Conservation (phyloP, 2,113 vertebrate genomes). For the Piprites chloris region DNA sequence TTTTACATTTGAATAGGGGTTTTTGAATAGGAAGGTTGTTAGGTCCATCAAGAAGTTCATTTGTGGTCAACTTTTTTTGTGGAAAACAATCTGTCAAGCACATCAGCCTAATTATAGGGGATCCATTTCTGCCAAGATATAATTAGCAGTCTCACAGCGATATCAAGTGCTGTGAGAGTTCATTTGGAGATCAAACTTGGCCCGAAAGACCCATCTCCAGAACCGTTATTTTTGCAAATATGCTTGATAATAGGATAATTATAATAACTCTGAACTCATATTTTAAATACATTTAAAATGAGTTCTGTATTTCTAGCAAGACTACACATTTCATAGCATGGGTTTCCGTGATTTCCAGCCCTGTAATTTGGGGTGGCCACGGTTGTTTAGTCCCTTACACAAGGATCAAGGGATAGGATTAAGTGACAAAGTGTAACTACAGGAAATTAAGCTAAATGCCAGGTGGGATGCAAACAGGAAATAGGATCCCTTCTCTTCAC, state of each 20-base stretch:
- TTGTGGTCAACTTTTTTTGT: background rate
- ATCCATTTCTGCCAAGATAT: constrained; percentile 3
- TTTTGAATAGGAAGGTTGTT: background rate
- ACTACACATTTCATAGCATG: background rate
- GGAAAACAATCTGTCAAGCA: background rate
- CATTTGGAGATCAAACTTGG: constrained; percentile 23
- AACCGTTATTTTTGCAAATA: background rate
- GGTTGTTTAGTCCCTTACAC: background rate
- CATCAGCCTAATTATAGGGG: background rate
- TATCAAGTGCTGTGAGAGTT: background rate
- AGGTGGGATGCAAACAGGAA: background rate
- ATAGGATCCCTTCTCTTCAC: background rate
- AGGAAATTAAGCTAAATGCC: background rate
- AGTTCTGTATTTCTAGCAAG: background rate
- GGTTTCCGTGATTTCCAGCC: background rate
- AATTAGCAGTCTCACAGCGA: background rate
- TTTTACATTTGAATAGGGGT: background rate
- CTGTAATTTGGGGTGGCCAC: background rate
- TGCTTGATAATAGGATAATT: background rate
- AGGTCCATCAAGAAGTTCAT: background rate
- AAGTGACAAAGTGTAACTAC: background rate
- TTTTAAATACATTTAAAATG: background rate
- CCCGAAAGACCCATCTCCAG: background rate
- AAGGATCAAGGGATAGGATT: background rate
- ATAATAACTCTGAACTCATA: background rate